Conservation (phyloP, 2,888 invertebrate species). For the Pelosia muscerda region DNA sequence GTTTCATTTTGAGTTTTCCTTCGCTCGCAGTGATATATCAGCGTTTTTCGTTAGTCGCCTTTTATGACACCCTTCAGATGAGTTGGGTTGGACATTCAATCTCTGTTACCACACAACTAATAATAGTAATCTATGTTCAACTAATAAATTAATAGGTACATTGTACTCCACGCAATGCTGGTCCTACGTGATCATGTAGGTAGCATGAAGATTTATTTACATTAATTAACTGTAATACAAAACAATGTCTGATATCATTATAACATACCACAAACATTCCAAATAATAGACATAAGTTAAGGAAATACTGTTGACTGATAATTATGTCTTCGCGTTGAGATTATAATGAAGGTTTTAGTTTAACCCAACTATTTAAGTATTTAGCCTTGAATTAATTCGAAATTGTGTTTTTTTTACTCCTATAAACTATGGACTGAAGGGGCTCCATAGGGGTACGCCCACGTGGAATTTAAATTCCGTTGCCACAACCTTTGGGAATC, state of each 20-base stretch:
- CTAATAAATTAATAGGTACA: not conserved
- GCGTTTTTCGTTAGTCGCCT: too few species aligned
- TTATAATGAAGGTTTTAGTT: not conserved
- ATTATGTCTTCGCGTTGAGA: not conserved
- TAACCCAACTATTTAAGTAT: constrained; percentile 1
- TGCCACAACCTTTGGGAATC: too few species aligned
- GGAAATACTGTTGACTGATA: not conserved
- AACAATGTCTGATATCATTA: not conserved
- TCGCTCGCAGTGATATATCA: too few species aligned
- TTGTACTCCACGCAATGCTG: not conserved
- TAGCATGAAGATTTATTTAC: too few species aligned
- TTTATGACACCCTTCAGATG: too few species aligned
- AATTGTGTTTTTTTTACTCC: not conserved
- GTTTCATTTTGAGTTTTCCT: too few species aligned
- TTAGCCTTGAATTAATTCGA: not conserved
- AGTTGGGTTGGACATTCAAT: too few species aligned
- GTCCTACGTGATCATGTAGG: constrained; percentile 12
- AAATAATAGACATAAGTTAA: not conserved
- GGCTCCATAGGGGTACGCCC: too few species aligned
- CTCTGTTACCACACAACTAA: too few species aligned
- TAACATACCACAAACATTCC: constrained; percentile 5
- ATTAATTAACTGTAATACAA: not conserved
- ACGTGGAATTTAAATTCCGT: too few species aligned
- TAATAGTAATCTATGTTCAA: too few species aligned
- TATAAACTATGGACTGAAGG: not conserved